These are phyloP conservation scores for Zaprionus ornatus DNA, from an alignment of 1,140 invertebrate species.

Conservation along the genomic window DNA sequence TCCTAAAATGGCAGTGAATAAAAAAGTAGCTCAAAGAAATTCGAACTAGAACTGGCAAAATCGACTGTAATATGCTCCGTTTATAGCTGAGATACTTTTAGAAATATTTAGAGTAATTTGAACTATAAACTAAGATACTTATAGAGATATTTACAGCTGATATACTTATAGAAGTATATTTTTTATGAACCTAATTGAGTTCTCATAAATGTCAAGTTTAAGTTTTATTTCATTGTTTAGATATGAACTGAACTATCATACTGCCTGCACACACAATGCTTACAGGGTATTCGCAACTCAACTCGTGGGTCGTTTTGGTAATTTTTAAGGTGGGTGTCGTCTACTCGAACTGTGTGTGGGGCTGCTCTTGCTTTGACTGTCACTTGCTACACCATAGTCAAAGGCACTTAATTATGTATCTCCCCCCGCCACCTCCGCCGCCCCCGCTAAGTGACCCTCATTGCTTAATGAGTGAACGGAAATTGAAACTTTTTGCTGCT, in stretches of 20 bases:
- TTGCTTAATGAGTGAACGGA: constrained; percentile 65
- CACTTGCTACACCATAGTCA: constrained; percentile 25
- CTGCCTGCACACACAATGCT: background rate
- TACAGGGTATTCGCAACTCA: constrained; percentile 39
- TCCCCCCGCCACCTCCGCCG: background rate
- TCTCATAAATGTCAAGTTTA: too few species aligned
- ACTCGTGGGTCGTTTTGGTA: constrained; percentile 28
- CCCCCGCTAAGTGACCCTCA: constrained; percentile 5
- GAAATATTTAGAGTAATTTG: too few species aligned
- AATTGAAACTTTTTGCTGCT: constrained; percentile 62
- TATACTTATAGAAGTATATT: too few species aligned
- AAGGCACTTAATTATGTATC: constrained; percentile 60
- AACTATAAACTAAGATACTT: too few species aligned
- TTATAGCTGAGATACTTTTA: too few species aligned
- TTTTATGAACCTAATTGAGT: too few species aligned
- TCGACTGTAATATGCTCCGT: background rate
- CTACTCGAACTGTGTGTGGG: constrained; percentile 14
- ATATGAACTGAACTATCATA: background rate
- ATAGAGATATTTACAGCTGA: too few species aligned
- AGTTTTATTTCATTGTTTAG: too few species aligned
- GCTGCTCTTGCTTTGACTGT: background rate
- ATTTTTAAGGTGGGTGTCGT: constrained; percentile 29
- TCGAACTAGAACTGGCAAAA: constrained; percentile 11
- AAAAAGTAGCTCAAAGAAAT: constrained; percentile 10
- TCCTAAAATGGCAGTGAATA: constrained; percentile 22